Evolutionary conservation across 37 sponge, comb jelly and placozoan genomes (phyloP).

Genomic region (Aplysina aerophoba): DNA sequence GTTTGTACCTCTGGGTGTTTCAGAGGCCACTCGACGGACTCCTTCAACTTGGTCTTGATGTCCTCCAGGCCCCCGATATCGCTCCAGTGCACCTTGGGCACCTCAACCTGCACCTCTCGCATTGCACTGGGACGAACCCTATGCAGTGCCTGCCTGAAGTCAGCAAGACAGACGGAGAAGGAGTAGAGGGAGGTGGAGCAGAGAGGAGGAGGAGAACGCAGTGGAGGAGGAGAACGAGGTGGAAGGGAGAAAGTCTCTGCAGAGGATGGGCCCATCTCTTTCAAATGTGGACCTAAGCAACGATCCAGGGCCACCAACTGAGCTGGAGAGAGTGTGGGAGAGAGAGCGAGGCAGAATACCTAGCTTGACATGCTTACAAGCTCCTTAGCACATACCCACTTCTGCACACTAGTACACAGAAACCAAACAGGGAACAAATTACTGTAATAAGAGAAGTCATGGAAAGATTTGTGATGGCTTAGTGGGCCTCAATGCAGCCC

Average conservation of each 20-base stretch:
- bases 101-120: conserved; percentile 91
- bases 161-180: no score
- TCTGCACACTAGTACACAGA: no score
- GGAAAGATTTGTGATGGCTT: no score
- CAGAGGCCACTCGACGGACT: conserved; percentile 93
- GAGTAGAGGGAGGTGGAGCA: no score
- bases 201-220: no score
- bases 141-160: conserved; percentile 63
- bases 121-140: conserved; percentile 90
- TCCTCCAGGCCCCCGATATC: conserved; percentile 93
- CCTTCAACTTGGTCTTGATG: conserved; percentile 81
- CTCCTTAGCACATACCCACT: no score
- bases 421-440: background rate
- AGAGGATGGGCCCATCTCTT: no score
- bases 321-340: background rate
- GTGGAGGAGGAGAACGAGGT: no score
- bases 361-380: no score
- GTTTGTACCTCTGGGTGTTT: conserved; percentile 80
- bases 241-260: no score
- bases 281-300: background rate
- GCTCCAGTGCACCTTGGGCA: conserved; percentile 91
- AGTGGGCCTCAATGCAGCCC: no score
- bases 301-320: conserved; percentile 1
- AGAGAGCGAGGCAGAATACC: background rate
- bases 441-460: no score